These are phyloP conservation scores for Araneus ventricosus DNA, from an alignment of 1,140 invertebrate genomes.

Conservation along the genomic window DNA sequence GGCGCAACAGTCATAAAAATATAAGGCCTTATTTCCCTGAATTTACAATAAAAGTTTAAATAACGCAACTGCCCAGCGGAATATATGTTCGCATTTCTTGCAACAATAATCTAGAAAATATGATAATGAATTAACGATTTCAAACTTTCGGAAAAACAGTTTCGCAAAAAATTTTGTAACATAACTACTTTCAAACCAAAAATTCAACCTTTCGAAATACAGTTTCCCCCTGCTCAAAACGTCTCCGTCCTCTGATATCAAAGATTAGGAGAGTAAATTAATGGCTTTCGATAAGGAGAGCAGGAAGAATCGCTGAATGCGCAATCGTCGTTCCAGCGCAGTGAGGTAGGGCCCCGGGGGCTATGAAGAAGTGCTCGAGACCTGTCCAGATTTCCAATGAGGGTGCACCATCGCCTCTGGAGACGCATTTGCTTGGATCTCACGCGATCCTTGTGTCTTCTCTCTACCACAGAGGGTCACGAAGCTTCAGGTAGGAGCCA, in stretches of 20 bases:
- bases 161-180: not conserved
- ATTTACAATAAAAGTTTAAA: too few species aligned
- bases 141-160: not conserved
- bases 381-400: conserved; percentile 58
- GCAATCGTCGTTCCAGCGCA: not conserved
- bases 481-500: conserved; percentile 1
- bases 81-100: not conserved
- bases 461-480: conserved; percentile 46
- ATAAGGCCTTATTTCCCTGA: too few species aligned
- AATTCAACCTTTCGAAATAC: not conserved
- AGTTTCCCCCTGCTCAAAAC: not conserved
- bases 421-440: conserved; percentile 47
- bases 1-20: too few species aligned
- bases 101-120: not conserved
- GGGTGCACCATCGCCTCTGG: not conserved
- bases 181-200: not conserved
- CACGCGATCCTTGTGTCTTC: conserved; percentile 20
- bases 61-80: too few species aligned
- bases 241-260: conserved; percentile 9
- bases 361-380: not conserved
- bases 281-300: conserved; percentile 21
- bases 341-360: not conserved
- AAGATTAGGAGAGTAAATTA: conserved; percentile 36
- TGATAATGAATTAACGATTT: too few species aligned
- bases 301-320: conserved; percentile 1